phyloP scores from a whole-genome alignment of 2,797 vertebrate genomes.

The Cossypha heuglini region DNA sequence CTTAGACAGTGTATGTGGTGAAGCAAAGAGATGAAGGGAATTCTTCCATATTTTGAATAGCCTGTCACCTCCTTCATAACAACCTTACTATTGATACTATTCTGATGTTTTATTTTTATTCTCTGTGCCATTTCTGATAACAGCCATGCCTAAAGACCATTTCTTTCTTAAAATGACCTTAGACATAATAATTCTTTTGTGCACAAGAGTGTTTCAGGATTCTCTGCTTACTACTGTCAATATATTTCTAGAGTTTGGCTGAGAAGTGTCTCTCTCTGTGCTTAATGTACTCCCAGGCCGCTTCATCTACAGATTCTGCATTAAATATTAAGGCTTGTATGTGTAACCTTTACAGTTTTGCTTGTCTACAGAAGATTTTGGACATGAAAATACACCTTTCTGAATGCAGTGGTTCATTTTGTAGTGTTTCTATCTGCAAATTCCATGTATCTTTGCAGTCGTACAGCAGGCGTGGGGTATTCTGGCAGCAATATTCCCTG shows the following conservation, averaged over 20 bases:
- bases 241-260: not conserved
- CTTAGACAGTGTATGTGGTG: not conserved
- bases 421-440: not conserved
- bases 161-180: not conserved
- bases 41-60: not conserved
- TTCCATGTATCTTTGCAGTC: not conserved
- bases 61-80: rapidly evolving
- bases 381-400: not conserved
- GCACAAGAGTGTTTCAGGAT: not conserved
- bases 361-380: not conserved
- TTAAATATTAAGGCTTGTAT: not conserved
- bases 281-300: not conserved
- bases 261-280: not conserved
- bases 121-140: not conserved
- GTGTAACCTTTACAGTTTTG: not conserved
- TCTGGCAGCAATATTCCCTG: not conserved
- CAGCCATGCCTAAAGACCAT: not conserved
- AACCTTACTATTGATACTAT: not conserved
- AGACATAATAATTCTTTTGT: not conserved
- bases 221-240: not conserved
- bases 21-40: not conserved
- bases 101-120: not conserved
- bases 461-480: not conserved
- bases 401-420: not conserved
- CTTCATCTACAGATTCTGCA: not conserved